phyloP scores from a whole-genome alignment of 2,113 vertebrate species.

The Abramis brama region DNA sequence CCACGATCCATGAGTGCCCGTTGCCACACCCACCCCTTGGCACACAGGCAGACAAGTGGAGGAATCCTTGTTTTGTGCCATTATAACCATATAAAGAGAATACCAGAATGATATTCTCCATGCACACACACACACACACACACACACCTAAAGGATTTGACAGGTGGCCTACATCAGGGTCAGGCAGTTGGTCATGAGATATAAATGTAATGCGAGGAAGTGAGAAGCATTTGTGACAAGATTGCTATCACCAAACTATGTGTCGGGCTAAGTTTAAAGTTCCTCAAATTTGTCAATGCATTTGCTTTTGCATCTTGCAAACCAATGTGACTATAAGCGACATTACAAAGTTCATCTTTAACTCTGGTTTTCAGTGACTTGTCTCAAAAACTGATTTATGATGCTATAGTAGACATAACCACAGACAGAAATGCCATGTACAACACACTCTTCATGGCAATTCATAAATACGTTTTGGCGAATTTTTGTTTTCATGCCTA shows the following conservation, averaged over 20 bases:
- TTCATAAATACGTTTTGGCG: not conserved
- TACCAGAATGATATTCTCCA: slow-evolving; percentile 13
- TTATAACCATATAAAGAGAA: slow-evolving; percentile 79
- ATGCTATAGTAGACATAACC: slow-evolving; percentile 4
- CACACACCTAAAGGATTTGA: slow-evolving; percentile 50
- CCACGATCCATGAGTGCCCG: slow-evolving; percentile 80
- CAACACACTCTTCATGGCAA: not conserved
- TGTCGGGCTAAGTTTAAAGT: slow-evolving; percentile 46
- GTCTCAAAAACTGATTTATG: not conserved
- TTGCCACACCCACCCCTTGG: slow-evolving; percentile 67
- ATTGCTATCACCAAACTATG: slow-evolving; percentile 46
- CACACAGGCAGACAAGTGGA: slow-evolving; percentile 67
- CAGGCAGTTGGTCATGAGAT: slow-evolving; percentile 44
- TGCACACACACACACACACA: slow-evolving; percentile 7
- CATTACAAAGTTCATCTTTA: not conserved
- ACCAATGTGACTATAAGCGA: not conserved
- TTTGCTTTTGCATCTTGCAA: not conserved
- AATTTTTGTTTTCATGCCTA: not conserved
- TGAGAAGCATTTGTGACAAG: slow-evolving; percentile 43
- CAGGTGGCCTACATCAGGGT: slow-evolving; percentile 44
- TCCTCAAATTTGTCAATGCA: slow-evolving; percentile 50
- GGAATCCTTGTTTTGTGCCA: slow-evolving; percentile 66
- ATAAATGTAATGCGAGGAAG: slow-evolving; percentile 54
- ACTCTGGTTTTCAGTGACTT: not conserved
- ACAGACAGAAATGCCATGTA: not conserved